phyloP scores from a whole-genome alignment of 2,888 invertebrate genomes.

The Hoplodrina blanda region DNA sequence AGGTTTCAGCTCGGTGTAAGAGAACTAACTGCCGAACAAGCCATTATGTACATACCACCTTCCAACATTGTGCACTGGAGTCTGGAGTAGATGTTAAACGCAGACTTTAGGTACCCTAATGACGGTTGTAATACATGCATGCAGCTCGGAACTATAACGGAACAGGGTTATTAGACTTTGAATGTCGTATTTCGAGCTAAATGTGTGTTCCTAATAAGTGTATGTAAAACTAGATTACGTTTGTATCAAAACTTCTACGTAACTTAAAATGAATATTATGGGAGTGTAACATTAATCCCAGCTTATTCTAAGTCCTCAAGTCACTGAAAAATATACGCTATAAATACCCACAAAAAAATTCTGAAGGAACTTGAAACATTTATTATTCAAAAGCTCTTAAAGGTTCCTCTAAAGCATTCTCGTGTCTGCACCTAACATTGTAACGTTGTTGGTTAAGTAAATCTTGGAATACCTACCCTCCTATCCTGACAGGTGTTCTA shows the following conservation, averaged over 20 bases:
- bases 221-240: slow-evolving; percentile 12
- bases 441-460: slow-evolving; percentile 62
- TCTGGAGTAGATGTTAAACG: slow-evolving; percentile 39
- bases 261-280: no score
- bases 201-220: slow-evolving; percentile 15
- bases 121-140: slow-evolving; percentile 45
- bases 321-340: neutral
- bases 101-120: slow-evolving; percentile 55
- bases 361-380: slow-evolving; percentile 17
- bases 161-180: slow-evolving; percentile 40
- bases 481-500: slow-evolving; percentile 65
- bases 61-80: slow-evolving; percentile 41
- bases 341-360: slow-evolving; percentile 22
- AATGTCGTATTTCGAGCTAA: slow-evolving; percentile 24
- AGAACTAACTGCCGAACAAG: slow-evolving; percentile 49
- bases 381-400: slow-evolving; percentile 49
- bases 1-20: slow-evolving; percentile 45
- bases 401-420: slow-evolving; percentile 28
- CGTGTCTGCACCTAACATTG: slow-evolving; percentile 41
- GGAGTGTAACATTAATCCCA: neutral
- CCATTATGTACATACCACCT: slow-evolving; percentile 43
- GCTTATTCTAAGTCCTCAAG: neutral
- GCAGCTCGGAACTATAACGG: slow-evolving; percentile 31
- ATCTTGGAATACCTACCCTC: slow-evolving; percentile 59
- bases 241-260: slow-evolving; percentile 5